Conservation (phyloP, 2,888 invertebrate species). For the Eupithecia tripunctaria region DNA sequence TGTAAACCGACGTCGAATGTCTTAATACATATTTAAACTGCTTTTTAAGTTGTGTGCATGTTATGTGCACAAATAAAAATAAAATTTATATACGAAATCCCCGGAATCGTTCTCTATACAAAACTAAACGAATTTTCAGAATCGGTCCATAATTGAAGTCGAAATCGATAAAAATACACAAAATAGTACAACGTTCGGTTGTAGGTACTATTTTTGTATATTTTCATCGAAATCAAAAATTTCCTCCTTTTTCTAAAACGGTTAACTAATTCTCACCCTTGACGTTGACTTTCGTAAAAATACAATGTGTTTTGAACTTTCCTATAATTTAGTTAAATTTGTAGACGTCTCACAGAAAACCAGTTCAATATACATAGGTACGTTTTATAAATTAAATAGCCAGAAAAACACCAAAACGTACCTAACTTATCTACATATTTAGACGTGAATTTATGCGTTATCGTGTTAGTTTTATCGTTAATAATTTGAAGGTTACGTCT, state of each 20-base stretch:
- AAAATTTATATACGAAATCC: too few species aligned
- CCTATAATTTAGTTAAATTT: too few species aligned
- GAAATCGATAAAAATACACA: neutral
- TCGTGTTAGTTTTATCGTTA: neutral
- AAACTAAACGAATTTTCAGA: neutral
- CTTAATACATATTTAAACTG: too few species aligned
- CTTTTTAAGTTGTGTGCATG: too few species aligned
- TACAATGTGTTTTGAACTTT: too few species aligned
- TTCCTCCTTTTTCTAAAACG: neutral
- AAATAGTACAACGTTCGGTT: neutral
- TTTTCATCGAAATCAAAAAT: too few species aligned
- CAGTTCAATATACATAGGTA: neutral
- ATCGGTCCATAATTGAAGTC: neutral
- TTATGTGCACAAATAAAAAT: too few species aligned
- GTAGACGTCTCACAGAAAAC: neutral
- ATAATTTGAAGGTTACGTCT: neutral
- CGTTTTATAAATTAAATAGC: neutral
- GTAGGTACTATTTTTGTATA: too few species aligned
- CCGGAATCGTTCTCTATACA: neutral
- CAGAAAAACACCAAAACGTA: neutral
- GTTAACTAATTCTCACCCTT: too few species aligned
- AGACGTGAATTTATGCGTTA: neutral
- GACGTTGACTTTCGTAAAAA: neutral
- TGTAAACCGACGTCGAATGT: too few species aligned
- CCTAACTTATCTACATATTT: conserved; percentile 3